Percentiles rank a stretch among this genome's conserved stretches.
These are phyloP conservation scores for Diachrysia chrysitis DNA, from an alignment of 2,888 invertebrate species.

Conservation along the genomic window DNA sequence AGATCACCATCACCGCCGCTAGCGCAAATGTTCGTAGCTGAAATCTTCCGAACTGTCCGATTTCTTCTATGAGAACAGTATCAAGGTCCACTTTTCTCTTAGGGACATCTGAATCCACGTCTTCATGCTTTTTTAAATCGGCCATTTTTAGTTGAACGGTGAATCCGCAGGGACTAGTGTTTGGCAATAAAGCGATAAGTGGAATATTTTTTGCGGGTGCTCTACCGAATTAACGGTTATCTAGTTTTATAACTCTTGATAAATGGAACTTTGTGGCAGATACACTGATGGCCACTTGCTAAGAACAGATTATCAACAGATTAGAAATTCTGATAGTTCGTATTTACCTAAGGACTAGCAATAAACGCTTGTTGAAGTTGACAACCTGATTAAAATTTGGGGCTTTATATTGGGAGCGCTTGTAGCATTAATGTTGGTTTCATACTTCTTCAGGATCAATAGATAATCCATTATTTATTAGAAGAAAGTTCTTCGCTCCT, in stretches of 20 bases:
- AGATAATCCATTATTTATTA: no score
- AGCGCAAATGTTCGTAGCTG: conserved; percentile 70
- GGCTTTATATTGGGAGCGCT: no score
- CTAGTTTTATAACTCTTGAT: neutral
- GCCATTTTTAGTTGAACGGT: neutral
- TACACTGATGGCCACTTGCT: neutral
- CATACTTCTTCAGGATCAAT: no score
- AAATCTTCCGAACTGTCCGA: conserved; percentile 79
- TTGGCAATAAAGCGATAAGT: neutral
- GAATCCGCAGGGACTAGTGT: neutral
- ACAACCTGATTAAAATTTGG: no score
- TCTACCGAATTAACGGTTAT: neutral
- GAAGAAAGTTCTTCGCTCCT: no score
- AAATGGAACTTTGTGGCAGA: neutral
- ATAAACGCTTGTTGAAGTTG: no score
- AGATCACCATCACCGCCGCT: conserved; percentile 68
- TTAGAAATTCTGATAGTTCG: neutral
- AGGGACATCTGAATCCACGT: neutral
- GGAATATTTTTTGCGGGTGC: neutral
- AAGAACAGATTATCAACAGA: neutral
- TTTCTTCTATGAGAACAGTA: conserved; percentile 74
- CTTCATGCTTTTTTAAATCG: neutral
- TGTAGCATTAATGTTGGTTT: no score
- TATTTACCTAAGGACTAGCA: no score
- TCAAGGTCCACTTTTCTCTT: conserved; percentile 69